Conservation (phyloP, 2,888 invertebrate genomes). For the Isoperla grammatica region DNA sequence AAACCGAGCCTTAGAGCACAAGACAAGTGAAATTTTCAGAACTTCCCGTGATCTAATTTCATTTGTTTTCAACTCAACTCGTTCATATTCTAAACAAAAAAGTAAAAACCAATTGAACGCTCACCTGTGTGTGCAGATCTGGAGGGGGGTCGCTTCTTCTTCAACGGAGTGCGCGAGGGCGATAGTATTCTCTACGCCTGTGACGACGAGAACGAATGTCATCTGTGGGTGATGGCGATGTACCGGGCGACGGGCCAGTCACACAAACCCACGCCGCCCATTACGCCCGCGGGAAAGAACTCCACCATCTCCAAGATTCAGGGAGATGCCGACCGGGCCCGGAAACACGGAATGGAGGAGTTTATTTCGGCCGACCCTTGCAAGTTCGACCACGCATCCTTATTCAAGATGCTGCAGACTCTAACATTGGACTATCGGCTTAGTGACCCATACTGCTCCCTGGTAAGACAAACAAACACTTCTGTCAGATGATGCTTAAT, state of each 20-base stretch:
- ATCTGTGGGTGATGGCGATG: slow-evolving; percentile 98
- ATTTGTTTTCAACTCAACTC: too few species aligned
- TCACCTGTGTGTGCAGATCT: too few species aligned
- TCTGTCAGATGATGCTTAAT: too few species aligned
- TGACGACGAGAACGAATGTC: slow-evolving; percentile 96
- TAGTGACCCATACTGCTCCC: slow-evolving; percentile 95
- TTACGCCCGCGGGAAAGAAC: slow-evolving; percentile 76
- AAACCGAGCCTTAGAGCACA: too few species aligned
- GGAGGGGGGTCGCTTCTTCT: slow-evolving; percentile 92
- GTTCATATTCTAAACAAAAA: too few species aligned
- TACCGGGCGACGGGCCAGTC: slow-evolving; percentile 99
- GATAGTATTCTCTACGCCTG: slow-evolving; percentile 95
- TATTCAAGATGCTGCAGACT: slow-evolving; percentile 89
- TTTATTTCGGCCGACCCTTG: slow-evolving; percentile 99
- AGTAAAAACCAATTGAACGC: too few species aligned
- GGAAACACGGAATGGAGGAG: slow-evolving; percentile 99
- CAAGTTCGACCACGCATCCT: slow-evolving; percentile 88
- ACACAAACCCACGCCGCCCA: slow-evolving; percentile 95
- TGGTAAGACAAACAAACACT: slow-evolving; percentile 55
- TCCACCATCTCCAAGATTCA: slow-evolving; percentile 81
- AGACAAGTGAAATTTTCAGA: too few species aligned
- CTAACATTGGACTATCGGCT: slow-evolving; percentile 91
- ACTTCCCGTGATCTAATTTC: too few species aligned
- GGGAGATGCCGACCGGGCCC: slow-evolving; percentile 93
- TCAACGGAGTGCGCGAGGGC: slow-evolving; percentile 97